Percentiles rank a stretch among this genome's conserved stretches.
Evolutionary conservation across 2,797 vertebrate genomes (phyloP).

Genomic region (Tadarida brasiliensis): DNA sequence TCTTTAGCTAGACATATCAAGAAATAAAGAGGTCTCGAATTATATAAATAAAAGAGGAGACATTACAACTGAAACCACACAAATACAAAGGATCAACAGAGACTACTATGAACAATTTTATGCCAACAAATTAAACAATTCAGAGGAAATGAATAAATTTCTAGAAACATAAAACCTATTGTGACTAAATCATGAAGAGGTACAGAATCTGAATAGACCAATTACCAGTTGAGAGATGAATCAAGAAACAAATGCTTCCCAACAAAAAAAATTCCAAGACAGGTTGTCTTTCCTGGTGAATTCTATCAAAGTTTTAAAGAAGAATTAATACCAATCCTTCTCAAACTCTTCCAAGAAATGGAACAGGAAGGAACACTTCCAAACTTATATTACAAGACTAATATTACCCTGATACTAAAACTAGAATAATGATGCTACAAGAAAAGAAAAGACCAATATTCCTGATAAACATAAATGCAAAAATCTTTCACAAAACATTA

Average conservation of each 20-base stretch:
- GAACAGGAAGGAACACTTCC: background rate
- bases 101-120: background rate
- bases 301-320: background rate
- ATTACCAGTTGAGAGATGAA: background rate
- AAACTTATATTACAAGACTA: background rate
- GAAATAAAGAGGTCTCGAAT: background rate
- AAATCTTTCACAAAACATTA: background rate
- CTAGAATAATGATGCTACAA: background rate
- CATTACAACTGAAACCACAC: background rate
- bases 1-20: background rate
- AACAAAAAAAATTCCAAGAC: background rate
- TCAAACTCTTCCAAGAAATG: background rate
- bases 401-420: background rate
- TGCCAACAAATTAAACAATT: background rate
- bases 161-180: background rate
- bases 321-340: background rate
- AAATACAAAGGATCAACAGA: background rate
- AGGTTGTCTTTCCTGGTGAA: background rate
- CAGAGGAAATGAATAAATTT: background rate
- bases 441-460: background rate
- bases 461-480: background rate
- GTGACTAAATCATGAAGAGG: background rate
- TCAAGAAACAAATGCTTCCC: background rate
- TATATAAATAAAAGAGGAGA: background rate
- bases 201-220: background rate